Evolutionary conservation across 2,888 invertebrate species (phyloP).

Genomic region (Lysandra bellargus): DNA sequence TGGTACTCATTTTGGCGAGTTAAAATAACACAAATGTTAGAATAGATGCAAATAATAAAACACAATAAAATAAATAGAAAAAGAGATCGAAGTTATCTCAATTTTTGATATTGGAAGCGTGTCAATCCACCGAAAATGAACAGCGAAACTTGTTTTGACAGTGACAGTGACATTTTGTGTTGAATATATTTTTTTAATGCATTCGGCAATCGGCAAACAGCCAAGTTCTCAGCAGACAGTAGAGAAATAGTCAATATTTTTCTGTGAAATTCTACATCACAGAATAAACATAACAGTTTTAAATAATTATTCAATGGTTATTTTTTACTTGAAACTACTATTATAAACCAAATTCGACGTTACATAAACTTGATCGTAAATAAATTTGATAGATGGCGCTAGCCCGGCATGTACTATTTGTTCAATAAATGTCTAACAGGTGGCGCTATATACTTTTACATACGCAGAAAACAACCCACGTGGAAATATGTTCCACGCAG

Average conservation of each 20-base stretch:
- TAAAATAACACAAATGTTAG: neutral
- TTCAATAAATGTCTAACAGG: conserved; percentile 45
- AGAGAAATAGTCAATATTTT: too few relatives aligned
- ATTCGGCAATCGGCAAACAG: neutral
- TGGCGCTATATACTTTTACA: conserved; percentile 44
- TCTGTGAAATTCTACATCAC: too few relatives aligned
- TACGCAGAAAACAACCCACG: conserved; percentile 51
- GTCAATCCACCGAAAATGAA: conserved; percentile 51
- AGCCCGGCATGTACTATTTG: too few relatives aligned
- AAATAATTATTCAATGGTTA: too few relatives aligned
- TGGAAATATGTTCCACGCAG: conserved; percentile 64
- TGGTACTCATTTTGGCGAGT: conserved; percentile 89
- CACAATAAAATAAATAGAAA: conserved; percentile 42
- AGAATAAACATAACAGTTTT: too few relatives aligned
- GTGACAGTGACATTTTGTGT: conserved; percentile 8
- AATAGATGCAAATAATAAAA: conserved; percentile 35
- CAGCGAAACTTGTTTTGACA: neutral
- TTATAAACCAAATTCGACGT: too few relatives aligned
- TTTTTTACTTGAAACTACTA: too few relatives aligned
- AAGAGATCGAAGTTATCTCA: conserved; percentile 37
- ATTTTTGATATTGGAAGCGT: conserved; percentile 64
- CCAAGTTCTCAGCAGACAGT: too few relatives aligned
- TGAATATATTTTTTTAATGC: too few relatives aligned
- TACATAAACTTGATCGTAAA: neutral
- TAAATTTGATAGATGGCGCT: conserved; percentile 44